phyloP scores from a whole-genome alignment of 2,888 invertebrate species.

The Tholera decimalis region DNA sequence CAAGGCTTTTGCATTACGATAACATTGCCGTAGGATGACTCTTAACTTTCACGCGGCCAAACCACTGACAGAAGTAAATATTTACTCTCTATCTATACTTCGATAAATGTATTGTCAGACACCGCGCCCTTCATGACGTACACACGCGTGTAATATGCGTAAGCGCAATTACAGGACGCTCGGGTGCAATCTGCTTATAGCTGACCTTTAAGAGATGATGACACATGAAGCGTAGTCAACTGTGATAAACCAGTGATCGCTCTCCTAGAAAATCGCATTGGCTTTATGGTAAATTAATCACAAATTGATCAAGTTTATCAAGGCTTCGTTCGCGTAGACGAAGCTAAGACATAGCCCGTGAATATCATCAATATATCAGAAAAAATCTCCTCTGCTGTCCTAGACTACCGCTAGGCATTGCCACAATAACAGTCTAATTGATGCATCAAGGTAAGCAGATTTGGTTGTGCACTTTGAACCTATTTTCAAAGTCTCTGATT shows the following conservation, averaged over 20 bases:
- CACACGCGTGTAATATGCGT: slow-evolving; percentile 35
- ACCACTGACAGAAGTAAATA: neutral
- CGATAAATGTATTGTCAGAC: slow-evolving; percentile 28
- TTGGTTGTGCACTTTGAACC: too few relatives aligned
- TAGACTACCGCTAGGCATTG: neutral
- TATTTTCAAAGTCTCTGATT: too few relatives aligned
- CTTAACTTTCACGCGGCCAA: neutral
- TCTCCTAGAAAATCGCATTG: slow-evolving; percentile 43
- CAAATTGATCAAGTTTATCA: neutral
- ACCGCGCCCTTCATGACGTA: slow-evolving; percentile 19
- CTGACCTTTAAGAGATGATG: slow-evolving; percentile 50
- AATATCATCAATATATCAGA: slow-evolving; percentile 1
- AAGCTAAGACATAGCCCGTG: neutral
- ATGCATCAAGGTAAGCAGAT: too few relatives aligned
- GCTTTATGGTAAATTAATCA: slow-evolving; percentile 33
- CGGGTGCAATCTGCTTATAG: slow-evolving; percentile 52
- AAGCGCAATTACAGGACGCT: slow-evolving; percentile 47
- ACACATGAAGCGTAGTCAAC: slow-evolving; percentile 22
- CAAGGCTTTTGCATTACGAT: neutral
- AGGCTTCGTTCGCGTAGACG: neutral
- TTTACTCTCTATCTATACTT: slow-evolving; percentile 4
- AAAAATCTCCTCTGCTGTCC: neutral
- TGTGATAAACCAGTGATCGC: slow-evolving; percentile 36
- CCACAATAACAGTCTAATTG: neutral
- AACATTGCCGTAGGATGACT: neutral